Evolutionary conservation across 2,113 vertebrate species (phyloP), one percentile per base, ranked within the genome.

Genomic region (Chloroceryle aenea): DNA sequence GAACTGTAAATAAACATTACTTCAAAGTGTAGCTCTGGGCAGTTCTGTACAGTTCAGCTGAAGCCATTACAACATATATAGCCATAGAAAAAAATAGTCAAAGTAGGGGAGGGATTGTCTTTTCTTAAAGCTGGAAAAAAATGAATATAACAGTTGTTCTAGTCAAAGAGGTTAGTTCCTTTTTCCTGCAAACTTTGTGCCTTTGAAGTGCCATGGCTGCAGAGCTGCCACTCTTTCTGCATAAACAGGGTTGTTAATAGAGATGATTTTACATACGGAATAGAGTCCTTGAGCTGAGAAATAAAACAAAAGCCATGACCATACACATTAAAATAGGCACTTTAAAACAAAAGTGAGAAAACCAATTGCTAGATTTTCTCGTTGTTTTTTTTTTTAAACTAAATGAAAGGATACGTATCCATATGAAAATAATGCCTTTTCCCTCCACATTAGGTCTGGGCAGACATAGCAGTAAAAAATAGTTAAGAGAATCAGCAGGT

Each of bases 1-100:
- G 93, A 90, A 89, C 79, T 96, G 93, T 93, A 96, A 93, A 96
- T 94, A 95, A 94, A 95, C 77, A 82, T 89, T 84, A 95, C 88
- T 94, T 97, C 85, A 88, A 94, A 96, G 90, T 32, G 36, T 90
- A 96, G 85, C 93, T 92, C 78, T 86, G 68, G 90, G 95, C 93
- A 87, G 88, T 87, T 89, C 81, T 64, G 56, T 67, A n/a, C 43
- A 76, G 77, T 84, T 95, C 87, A 45, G 87, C 71, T 76, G 81
- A 87, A 96, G 71, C 53, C 81, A 55, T 82, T 95, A 66, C 66
- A 75, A 74, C 19, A 48, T 52, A 61, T 16, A 48, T 12, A 53
- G 55, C 77, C 66, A 21, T 89, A 62, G 61, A 56, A 61, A 86
- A 50, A 43, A 50, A 78, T 62, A 77, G 61, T 74, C 72, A 62